phyloP scores from a whole-genome alignment of 2,888 invertebrate species.

The Tethea ocularis region DNA sequence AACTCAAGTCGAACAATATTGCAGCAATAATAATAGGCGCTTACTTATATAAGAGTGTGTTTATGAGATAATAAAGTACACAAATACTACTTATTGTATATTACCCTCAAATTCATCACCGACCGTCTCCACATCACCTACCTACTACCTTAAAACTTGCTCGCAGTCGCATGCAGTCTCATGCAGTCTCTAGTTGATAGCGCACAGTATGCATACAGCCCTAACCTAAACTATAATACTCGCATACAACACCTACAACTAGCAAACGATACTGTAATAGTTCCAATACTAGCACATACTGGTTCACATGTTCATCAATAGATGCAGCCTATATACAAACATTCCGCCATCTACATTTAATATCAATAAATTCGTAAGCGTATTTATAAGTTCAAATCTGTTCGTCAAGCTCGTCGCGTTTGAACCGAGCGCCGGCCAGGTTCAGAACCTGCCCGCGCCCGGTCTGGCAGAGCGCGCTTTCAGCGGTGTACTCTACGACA shows the following conservation, averaged over 20 bases:
- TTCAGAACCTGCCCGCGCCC: not conserved
- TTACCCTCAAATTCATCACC: not conserved
- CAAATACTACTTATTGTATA: not conserved
- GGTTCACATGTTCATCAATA: too few species aligned
- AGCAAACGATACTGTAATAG: not conserved
- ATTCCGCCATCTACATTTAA: slow-evolving; percentile 9
- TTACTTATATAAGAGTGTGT: not conserved
- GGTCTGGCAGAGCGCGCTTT: not conserved
- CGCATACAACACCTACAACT: not conserved
- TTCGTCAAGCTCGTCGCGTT: not conserved
- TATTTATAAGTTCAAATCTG: not conserved
- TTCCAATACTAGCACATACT: not conserved
- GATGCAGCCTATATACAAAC: too few species aligned
- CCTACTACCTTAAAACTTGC: too few species aligned
- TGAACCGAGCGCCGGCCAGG: not conserved
- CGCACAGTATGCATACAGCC: too few species aligned
- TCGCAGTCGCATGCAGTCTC: too few species aligned
- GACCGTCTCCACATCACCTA: not conserved
- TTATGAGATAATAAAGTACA: not conserved
- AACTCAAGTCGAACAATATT: not conserved
- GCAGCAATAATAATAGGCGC: too few species aligned
- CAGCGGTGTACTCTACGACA: not conserved
- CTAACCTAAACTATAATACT: too few species aligned
- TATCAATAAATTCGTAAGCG: slow-evolving; percentile 43
- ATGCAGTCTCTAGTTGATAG: too few species aligned